Conservation (phyloP, 2,888 invertebrate species). For the Invenusta paracnida region DNA sequence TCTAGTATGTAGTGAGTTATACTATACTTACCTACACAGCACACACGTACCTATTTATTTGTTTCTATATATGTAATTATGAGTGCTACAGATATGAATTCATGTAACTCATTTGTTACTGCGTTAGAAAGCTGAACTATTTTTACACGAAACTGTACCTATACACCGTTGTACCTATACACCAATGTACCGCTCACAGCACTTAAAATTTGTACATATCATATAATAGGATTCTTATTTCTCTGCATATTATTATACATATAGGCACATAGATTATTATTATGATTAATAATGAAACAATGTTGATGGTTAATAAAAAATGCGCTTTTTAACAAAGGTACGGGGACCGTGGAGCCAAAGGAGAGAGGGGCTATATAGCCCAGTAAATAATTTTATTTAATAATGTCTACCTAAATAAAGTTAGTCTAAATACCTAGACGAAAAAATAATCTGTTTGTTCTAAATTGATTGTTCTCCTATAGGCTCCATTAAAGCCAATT, state of each 20-base stretch:
- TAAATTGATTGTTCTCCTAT: neutral
- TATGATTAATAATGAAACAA: neutral
- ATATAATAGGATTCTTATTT: too few species aligned
- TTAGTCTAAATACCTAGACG: neutral
- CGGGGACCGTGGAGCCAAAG: neutral
- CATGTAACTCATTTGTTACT: too few species aligned
- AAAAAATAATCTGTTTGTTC: neutral
- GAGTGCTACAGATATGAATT: too few species aligned
- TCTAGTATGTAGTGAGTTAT: neutral
- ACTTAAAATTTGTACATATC: too few species aligned
- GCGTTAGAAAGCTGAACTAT: too few species aligned
- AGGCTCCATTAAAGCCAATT: neutral
- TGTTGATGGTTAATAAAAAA: neutral
- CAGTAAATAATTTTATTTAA: neutral
- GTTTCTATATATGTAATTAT: too few species aligned
- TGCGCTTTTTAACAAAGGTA: neutral
- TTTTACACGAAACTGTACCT: too few species aligned
- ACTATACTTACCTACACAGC: neutral
- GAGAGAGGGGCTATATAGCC: neutral
- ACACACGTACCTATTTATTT: too few species aligned
- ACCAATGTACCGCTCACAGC: too few species aligned
- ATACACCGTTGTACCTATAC: too few species aligned
- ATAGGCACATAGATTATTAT: neutral
- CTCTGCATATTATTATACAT: too few species aligned
- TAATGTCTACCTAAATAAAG: neutral